Evolutionary conservation across 1,140 invertebrate species (phyloP), one percentile per base, ranked within the genome.

Genomic region (Pectinophora gossypiella): DNA sequence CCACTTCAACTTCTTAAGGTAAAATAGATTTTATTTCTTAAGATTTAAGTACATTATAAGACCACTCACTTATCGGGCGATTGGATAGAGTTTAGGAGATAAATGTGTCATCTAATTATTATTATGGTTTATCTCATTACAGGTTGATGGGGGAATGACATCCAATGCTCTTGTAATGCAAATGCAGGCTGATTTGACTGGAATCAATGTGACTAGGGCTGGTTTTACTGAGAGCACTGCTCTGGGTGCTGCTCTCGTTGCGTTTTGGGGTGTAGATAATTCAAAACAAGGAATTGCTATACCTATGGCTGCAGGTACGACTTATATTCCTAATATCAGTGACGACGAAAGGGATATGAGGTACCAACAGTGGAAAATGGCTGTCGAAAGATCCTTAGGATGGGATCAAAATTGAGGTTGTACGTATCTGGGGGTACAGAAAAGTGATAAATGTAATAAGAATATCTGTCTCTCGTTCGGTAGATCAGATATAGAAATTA

Each of bases 141-240:
- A 94, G 85, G 97, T 98, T 1, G 97, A 99, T 77, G 97, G 97
- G 15, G 97, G 97, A 19, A 95, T 99, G 96, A 96, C 96, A 0
- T 90, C 91, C 0, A 99, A 98, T 72, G 90, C 91, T 59, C 86
- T 96, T 3, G 89, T 99, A 7, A 95, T 98, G 91, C 97, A 99
- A 79, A 82, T 90, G 58, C 90, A 91, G 67, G 76, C 90, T 0
- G 89, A 91, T 63, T 59, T 90, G 18, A 86, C 90, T 10, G 89
- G 90, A 1, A 90, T 91, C 4, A 75, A 90, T 56, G 86, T 91
- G 83, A 91, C 94, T 0, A 89, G 93, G 19, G 94, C 95, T 12
- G 92, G 92, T 45, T 95, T 96, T 89, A 86, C 93, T 0, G 95
- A 97, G 83, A 95, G 95, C 6, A 97, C 95, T 0, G 94, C 95